phyloP scores from a whole-genome alignment of 2,113 vertebrate species.

The Cathartes aura region DNA sequence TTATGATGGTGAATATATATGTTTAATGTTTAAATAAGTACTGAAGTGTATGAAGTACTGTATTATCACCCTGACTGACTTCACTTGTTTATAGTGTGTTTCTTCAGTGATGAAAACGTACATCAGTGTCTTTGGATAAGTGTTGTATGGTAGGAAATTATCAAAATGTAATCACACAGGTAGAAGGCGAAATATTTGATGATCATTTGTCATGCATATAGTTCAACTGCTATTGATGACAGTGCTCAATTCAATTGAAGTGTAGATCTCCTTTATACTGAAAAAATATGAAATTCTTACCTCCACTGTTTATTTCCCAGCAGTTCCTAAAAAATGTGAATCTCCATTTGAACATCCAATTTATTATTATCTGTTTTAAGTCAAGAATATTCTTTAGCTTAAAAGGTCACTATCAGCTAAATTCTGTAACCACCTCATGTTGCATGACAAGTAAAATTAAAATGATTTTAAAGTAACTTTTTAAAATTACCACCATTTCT shows the following conservation, averaged over 20 bases:
- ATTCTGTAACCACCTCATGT: not conserved
- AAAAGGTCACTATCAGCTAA: not conserved
- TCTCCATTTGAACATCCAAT: not conserved
- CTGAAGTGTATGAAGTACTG: not conserved
- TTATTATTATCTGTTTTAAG: not conserved
- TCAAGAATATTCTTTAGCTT: not conserved
- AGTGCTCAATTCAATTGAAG: not conserved
- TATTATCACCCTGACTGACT: constrained; percentile 21
- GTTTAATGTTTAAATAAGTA: not conserved
- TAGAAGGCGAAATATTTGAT: not conserved
- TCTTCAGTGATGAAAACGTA: constrained; percentile 21
- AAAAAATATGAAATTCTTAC: not conserved
- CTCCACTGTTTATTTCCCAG: not conserved
- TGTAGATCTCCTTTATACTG: not conserved
- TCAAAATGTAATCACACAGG: not conserved
- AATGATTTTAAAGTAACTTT: not conserved
- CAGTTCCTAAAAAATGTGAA: not conserved
- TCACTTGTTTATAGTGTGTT: constrained; percentile 34
- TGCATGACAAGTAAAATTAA: not conserved
- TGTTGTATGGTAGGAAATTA: constrained; percentile 32
- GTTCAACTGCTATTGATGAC: not conserved
- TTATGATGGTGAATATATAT: not conserved
- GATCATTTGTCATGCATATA: not conserved
- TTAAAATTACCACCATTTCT: not conserved
- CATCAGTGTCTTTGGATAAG: constrained; percentile 23